Base-by-base conservation (phyloP, 2,888 invertebrate genomes). In the Elgonia sp. region DNA sequence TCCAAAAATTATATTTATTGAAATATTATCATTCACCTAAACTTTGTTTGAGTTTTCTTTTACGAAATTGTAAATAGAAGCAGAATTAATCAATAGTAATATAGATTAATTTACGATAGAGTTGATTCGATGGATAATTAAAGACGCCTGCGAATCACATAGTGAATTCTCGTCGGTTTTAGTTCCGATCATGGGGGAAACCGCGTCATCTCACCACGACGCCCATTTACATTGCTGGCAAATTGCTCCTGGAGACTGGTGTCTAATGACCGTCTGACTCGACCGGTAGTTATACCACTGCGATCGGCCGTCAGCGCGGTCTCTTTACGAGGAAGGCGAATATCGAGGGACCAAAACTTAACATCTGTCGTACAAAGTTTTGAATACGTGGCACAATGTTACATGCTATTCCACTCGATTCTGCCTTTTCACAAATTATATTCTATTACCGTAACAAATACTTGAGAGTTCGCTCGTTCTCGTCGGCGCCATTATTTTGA, bases 221-320 rank as follows among this genome's bases (percentile, higher is more conserved):
- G 72, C 60, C 81, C 88, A 89, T 89, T 89, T 86, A 86, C 88
- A 86, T 89, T 69, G 83, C 60, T 65, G 73, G 88, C 84, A 86
- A 89, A 89, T 89, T 89, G 88, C 88, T 89, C 77, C 84, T 81
- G 50, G 80, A 86, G 83, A 82, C 86, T 62, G 29, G 65, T 76
- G 80, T 79, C 86, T 89, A 89, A 89, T 86, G 86, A 86, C 72
- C 89, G 89, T 82, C 84, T 86, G 89, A 89, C 89, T 86, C 77
- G 89, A 86, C 89, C 84, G 67, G 84, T 40, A 86, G 84, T 89
- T 89, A 86, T 84, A 86, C 89, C 55, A 89, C 89, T 89, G 86
- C 88, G 76, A 89, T 86, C 86, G 83, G 46, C 86, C 77, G 85
- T 87, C 87, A 83, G 73, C 63, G 80, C 83, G 83, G 80, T 86